phyloP scores from a whole-genome alignment of 2,888 invertebrate species.

The Ectobius pallidus region DNA sequence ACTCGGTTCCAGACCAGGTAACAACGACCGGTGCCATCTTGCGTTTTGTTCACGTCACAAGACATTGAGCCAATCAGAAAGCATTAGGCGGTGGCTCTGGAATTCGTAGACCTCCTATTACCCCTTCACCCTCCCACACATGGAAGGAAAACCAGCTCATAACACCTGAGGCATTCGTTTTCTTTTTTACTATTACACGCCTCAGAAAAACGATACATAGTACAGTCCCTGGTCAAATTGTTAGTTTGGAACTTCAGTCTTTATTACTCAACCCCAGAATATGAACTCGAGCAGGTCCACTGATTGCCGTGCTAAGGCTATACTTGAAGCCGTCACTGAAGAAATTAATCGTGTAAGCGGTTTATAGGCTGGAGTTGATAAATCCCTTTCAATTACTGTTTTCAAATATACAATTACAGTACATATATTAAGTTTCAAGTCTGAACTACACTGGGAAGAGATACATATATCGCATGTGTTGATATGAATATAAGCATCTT shows the following conservation, averaged over 20 bases:
- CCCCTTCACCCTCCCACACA: slow-evolving; percentile 31
- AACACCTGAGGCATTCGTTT: slow-evolving; percentile 29
- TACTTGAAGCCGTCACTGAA: slow-evolving; percentile 7
- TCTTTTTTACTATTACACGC: slow-evolving; percentile 35
- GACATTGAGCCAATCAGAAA: slow-evolving; percentile 17
- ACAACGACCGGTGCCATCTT: slow-evolving; percentile 30
- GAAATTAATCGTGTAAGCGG: background rate
- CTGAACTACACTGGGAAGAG: background rate
- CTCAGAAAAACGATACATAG: slow-evolving; percentile 29
- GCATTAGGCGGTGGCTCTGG: slow-evolving; percentile 28
- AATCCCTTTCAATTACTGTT: slow-evolving; percentile 18
- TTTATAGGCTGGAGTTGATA: slow-evolving; percentile 13
- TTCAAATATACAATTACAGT: slow-evolving; percentile 15
- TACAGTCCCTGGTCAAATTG: slow-evolving; percentile 28
- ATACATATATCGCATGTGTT: no score
- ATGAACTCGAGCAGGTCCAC: background rate
- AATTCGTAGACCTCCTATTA: slow-evolving; percentile 25
- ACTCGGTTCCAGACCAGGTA: background rate
- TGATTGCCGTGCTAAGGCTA: slow-evolving; percentile 3
- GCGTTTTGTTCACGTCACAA: slow-evolving; percentile 18
- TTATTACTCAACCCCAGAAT: background rate
- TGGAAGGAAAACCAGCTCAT: slow-evolving; percentile 34
- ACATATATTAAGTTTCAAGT: slow-evolving; percentile 14
- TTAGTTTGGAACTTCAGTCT: background rate
- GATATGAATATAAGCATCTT: no score